Conservation (phyloP, 2,797 vertebrate species). For the Eremophila alpestris region DNA sequence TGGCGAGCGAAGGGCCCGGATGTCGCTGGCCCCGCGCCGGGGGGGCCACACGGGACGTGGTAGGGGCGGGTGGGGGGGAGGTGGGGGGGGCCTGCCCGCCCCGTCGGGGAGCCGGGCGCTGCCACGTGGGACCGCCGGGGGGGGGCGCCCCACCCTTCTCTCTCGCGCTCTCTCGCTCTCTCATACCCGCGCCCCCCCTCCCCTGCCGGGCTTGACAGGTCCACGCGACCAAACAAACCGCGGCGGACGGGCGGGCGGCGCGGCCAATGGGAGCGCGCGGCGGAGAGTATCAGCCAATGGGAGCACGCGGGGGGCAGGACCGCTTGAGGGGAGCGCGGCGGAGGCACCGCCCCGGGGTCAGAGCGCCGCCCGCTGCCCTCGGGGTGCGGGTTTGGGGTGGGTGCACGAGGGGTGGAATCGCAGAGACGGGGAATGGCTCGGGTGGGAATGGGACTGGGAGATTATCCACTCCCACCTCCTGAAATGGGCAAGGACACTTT, state of each 20-base stretch:
- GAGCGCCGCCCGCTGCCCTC: background rate
- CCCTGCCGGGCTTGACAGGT: background rate
- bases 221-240: background rate
- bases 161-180: too few relatives aligned
- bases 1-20: background rate
- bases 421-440: rapidly evolving
- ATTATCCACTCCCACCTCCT: rapidly evolving
- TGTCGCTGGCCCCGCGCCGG: background rate
- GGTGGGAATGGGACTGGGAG: rapidly evolving
- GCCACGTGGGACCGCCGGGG: background rate
- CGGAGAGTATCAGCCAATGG: background rate
- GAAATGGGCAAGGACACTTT: background rate
- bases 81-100: background rate
- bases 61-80: background rate
- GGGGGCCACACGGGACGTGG: background rate
- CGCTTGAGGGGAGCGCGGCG: background rate
- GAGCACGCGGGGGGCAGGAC: background rate
- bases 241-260: background rate
- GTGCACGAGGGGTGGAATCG: too few relatives aligned
- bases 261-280: background rate
- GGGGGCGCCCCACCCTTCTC: background rate
- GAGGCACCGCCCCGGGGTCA: background rate
- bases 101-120: background rate
- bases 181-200: too few relatives aligned
- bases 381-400: background rate